Base-by-base conservation (phyloP, 2,797 vertebrate genomes). In the Euthynnus affinis region DNA sequence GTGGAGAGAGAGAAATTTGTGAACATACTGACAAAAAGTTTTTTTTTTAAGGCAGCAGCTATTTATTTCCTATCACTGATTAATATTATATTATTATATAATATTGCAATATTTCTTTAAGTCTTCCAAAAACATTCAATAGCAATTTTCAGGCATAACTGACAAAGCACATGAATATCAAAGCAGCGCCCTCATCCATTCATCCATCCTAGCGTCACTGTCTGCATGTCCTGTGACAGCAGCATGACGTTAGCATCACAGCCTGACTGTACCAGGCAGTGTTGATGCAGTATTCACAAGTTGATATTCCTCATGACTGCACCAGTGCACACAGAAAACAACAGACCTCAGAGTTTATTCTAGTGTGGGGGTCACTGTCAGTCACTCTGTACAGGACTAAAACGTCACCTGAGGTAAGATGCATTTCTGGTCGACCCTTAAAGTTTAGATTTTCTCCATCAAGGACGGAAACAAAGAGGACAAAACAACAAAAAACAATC, bases 221-320 rank as follows among this genome's bases (percentile, higher is more conserved):
- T 1, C 17, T 0, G 57, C 22, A 52, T 10, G 62, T 58, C 80
- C 37, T 8, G 25, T 72, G 68, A 70, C 78, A 76, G 27, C 65
- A 57, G 70, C 23, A 8, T 66, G 81, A 65, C 37, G 14, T 71
- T 15, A 70, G 56, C 73, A 34, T 22, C 66, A 37, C 42, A 46
- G 75, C 53, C 59, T 2, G 57, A 61, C 46, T 61, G 71, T 51
- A 72, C 58, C 80, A 74, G 55, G 17, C 51, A 5, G 32, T 15
- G 67, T 13, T 64, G 71, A 37, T 71, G 44, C 4, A 46, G 3
- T 40, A 40, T 40, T 40, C 37, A 40, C 37, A 12, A 37, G 71
- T 57, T 62, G 68, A 57, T 80, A 46, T 62, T 53, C 73, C 73
- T 76, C 81, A 53, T 74, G 83, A 78, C 52, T 57, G 63, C 81